A percentile compares a stretch with the other conserved stretches of the same genome.
Conservation (phyloP, 1,140 invertebrate species). For the Hyposmocoma kahamanoa region DNA sequence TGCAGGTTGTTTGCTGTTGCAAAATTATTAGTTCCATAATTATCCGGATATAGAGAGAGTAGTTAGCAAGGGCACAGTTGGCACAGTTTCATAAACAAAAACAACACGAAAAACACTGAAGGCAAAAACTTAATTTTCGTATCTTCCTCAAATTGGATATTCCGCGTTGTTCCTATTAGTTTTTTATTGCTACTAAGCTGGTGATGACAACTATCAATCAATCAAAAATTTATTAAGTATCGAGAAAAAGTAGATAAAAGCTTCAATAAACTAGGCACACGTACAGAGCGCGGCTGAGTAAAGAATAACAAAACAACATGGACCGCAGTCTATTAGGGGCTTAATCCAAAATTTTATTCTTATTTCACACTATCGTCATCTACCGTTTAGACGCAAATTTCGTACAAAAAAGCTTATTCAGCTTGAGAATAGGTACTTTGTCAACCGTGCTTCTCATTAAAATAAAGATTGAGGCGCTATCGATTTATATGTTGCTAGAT, state of each 20-base stretch:
- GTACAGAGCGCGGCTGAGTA: constrained; percentile 10
- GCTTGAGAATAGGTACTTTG: constrained; percentile 23
- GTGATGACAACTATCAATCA: neutral
- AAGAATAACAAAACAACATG: constrained; percentile 14
- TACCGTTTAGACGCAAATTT: constrained; percentile 32
- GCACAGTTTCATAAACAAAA: no score
- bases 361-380: constrained; percentile 17
- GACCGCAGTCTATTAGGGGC: constrained; percentile 21
- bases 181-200: no score
- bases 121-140: no score
- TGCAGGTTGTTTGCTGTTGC: neutral
- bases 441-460: constrained; percentile 46
- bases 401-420: constrained; percentile 25
- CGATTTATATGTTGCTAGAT: constrained; percentile 6
- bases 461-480: constrained; percentile 12
- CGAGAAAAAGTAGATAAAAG: neutral
- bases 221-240: no score
- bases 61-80: neutral
- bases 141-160: no score
- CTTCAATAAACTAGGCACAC: constrained; percentile 21
- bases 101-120: no score
- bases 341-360: constrained; percentile 26
- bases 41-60: neutral
- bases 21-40: neutral
- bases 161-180: no score